These are phyloP conservation scores for Oryctolagus cuniculus DNA, from an alignment of 2,113 vertebrate species.

Conservation along the genomic window mOryCun1.1 NC_091444.1:34183001-34183500, in stretches of 20 bases:
- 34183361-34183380: background rate
- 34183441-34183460: background rate
- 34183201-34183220: background rate
- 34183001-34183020: background rate
- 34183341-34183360: background rate
- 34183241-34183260: background rate
- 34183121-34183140: background rate
- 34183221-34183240: background rate
- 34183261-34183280: background rate
- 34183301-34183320: background rate
- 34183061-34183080: background rate
- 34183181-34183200: background rate
- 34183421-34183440: background rate
- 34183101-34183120: background rate
- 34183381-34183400: background rate
- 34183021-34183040: background rate
- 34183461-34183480: background rate
- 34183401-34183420: no score
- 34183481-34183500: background rate
- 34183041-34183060: background rate
- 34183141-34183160: background rate
- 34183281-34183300: background rate
- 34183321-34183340: background rate
- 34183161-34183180: accelerated
- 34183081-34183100: accelerated